Evolutionary conservation across 2,113 vertebrate species (phyloP).

Genomic region (Heterotis niloticus): DNA sequence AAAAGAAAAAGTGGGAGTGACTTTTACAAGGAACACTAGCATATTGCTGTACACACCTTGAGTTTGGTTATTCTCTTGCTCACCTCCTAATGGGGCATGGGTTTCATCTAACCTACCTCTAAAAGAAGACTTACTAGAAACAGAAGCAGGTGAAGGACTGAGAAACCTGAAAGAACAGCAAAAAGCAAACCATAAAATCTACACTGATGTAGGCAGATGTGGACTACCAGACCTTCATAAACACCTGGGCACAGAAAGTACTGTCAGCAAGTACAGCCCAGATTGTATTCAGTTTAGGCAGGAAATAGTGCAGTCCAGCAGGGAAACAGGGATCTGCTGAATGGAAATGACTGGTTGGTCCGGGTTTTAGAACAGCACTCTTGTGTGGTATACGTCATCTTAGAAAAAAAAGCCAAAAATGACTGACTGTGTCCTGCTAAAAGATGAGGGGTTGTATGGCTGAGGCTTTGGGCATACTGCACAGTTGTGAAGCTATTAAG

Average conservation of each 20-base stretch:
- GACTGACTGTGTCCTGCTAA: no score
- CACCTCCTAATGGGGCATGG: slow-evolving; percentile 20
- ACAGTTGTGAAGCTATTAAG: no score
- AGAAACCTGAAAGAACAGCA: slow-evolving; percentile 21
- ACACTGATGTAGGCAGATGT: slow-evolving; percentile 11
- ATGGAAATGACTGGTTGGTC: neutral
- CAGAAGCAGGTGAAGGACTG: slow-evolving; percentile 9
- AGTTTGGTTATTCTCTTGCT: slow-evolving; percentile 14
- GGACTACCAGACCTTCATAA: neutral
- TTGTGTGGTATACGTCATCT: no score
- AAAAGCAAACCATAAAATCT: slow-evolving; percentile 25
- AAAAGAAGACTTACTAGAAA: slow-evolving; percentile 9
- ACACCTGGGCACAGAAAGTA: slow-evolving; percentile 17
- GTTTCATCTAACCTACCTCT: slow-evolving; percentile 13
- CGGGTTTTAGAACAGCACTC: no score
- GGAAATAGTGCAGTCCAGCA: slow-evolving; percentile 7
- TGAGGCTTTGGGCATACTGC: no score
- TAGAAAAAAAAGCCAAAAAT: no score
- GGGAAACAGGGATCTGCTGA: neutral
- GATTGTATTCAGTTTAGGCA: slow-evolving; percentile 4
- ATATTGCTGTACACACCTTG: slow-evolving; percentile 6
- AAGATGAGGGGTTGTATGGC: no score
- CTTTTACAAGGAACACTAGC: slow-evolving; percentile 7
- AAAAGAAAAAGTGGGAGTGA: slow-evolving; percentile 23
- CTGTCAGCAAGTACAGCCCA: slow-evolving; percentile 1